Evolutionary conservation across 2,888 invertebrate species (phyloP).

Genomic region (Drosophila kambysellisi): DNA sequence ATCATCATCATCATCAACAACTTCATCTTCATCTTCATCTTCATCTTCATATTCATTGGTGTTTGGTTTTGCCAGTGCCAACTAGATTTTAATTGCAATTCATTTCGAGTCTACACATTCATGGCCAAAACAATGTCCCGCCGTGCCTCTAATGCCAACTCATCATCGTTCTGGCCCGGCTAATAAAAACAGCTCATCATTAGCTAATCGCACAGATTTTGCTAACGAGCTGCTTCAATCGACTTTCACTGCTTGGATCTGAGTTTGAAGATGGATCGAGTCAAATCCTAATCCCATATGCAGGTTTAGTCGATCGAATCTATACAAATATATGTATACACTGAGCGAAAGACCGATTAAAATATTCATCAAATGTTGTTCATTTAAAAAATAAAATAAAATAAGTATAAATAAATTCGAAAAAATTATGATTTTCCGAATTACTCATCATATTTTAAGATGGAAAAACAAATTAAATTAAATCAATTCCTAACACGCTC

Average conservation of each 20-base stretch:
- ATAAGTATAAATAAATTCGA: too few relatives aligned
- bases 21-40: slow-evolving; percentile 16
- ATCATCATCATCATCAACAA: neutral
- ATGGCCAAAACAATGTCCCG: slow-evolving; percentile 27
- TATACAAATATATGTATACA: neutral
- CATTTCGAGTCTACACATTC: slow-evolving; percentile 33
- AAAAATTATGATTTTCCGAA: too few relatives aligned
- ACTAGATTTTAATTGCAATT: slow-evolving; percentile 68
- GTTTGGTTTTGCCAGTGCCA: slow-evolving; percentile 30
- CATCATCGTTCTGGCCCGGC: slow-evolving; percentile 28
- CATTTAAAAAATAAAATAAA: too few relatives aligned
- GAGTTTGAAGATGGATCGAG: neutral
- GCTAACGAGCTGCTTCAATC: slow-evolving; percentile 1
- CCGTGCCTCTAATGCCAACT: slow-evolving; percentile 39
- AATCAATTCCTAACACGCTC: too few relatives aligned
- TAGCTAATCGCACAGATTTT: slow-evolving; percentile 2
- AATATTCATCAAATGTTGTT: too few relatives aligned
- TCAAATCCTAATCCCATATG: neutral
- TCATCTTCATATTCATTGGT: slow-evolving; percentile 1
- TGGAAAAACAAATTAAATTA: too few relatives aligned
- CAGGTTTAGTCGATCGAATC: neutral
- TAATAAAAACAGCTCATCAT: slow-evolving; percentile 10
- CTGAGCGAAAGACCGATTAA: neutral
- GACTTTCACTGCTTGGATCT: slow-evolving; percentile 48
- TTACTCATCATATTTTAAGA: too few relatives aligned